Percentiles rank a stretch among this genome's conserved stretches.
These are phyloP conservation scores for Oncorhynchus clarkii DNA, from an alignment of 2,113 vertebrate species.

Conservation along the genomic window DNA sequence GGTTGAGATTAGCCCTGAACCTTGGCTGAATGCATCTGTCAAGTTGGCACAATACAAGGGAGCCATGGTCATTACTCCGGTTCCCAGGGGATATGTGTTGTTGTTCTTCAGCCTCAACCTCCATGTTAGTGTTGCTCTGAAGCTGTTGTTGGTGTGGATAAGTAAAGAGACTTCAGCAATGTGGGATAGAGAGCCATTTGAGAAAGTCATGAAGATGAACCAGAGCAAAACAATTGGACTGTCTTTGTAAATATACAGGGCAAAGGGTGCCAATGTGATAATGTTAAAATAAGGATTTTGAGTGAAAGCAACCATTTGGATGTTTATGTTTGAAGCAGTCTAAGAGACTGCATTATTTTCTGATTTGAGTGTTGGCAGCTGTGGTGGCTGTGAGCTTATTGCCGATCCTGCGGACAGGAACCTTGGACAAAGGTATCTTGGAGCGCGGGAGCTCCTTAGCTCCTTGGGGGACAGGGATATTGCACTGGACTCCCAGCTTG, in stretches of 20 bases:
- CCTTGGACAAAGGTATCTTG: conserved; percentile 95
- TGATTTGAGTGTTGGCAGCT: conserved; percentile 48
- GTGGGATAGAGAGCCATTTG: not conserved
- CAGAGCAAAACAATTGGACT: not conserved
- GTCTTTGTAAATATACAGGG: conserved; percentile 26
- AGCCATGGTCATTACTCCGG: conserved; percentile 25
- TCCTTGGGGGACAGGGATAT: conserved; percentile 68
- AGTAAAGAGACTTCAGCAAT: conserved; percentile 37
- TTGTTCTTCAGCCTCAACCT: conserved; percentile 65
- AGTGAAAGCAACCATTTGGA: not conserved
- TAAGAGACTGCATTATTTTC: conserved; percentile 63
- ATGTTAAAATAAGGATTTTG: not conserved
- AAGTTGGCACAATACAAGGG: conserved; percentile 42
- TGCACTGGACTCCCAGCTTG: conserved; percentile 78
- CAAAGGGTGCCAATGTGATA: conserved; percentile 23
- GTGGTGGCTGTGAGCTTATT: conserved; percentile 72
- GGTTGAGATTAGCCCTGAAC: conserved; percentile 39
- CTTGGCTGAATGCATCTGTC: conserved; percentile 56
- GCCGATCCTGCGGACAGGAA: conserved; percentile 85
- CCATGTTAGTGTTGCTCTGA: conserved; percentile 34
- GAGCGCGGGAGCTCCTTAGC: conserved; percentile 86
- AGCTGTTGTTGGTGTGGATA: conserved; percentile 44
- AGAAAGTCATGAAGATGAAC: not conserved
- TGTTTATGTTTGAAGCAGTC: conserved; percentile 18
- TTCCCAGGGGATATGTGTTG: conserved; percentile 60